Percentiles rank a stretch among this genome's conserved stretches.
phyloP scores from a whole-genome alignment of 2,888 invertebrate genomes.

The Metacarcinus magister region DNA sequence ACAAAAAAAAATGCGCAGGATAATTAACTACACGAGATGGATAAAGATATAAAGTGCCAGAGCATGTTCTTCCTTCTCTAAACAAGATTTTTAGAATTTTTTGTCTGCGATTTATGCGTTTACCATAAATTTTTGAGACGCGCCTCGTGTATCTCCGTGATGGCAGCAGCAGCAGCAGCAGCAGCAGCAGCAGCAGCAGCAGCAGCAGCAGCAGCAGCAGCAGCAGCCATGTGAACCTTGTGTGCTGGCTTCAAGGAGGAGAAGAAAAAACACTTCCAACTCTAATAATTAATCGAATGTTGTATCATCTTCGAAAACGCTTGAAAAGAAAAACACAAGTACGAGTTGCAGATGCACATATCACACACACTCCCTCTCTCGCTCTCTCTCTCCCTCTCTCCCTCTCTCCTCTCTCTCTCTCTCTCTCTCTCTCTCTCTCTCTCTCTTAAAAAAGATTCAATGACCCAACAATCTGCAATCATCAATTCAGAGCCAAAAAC shows the following conservation, averaged over 20 bases:
- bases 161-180: no score
- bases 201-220: no score
- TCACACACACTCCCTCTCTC: background rate
- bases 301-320: no score
- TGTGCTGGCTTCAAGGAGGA: no score
- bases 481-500: background rate
- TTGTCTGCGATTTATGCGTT: background rate
- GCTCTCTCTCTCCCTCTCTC: conserved; percentile 21
- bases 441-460: background rate
- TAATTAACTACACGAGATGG: background rate
- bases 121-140: background rate
- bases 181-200: no score
- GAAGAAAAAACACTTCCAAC: no score
- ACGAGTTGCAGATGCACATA: no score
- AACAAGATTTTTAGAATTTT: background rate
- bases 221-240: no score
- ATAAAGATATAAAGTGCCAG: background rate
- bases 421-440: conserved; percentile 8
- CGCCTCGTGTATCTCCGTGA: background rate
- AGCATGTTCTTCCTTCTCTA: background rate
- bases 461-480: background rate
- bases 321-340: no score
- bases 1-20: background rate
- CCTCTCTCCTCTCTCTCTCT: conserved; percentile 5
- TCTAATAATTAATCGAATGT: no score